Conservation (phyloP, 2,888 invertebrate species). For the Trichopria drosophilae region DNA sequence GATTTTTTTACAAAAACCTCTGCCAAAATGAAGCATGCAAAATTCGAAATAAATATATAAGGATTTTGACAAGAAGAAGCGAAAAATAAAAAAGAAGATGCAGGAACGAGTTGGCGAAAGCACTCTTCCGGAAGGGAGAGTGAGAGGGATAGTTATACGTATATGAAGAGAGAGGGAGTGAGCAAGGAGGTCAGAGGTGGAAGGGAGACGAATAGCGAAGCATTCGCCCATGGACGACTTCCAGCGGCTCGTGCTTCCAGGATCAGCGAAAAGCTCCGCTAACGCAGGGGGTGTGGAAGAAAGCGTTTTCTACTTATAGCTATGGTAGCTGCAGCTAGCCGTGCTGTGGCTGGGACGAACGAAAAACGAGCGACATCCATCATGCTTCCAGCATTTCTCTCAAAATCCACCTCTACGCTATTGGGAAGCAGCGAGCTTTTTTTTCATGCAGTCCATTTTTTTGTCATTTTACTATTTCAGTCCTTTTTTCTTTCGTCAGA, state of each 20-base stretch:
- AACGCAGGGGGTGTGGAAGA: conserved; percentile 46
- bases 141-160: background rate
- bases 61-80: too few relatives aligned
- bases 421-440: conserved; percentile 21
- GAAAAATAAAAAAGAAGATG: too few relatives aligned
- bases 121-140: too few relatives aligned
- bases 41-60: too few relatives aligned
- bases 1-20: too few relatives aligned
- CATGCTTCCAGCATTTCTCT: conserved; percentile 31
- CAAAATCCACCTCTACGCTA: conserved; percentile 26
- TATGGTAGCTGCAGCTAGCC: conserved; percentile 28
- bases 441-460: too few relatives aligned
- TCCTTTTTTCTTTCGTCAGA: too few relatives aligned
- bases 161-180: conserved; percentile 22
- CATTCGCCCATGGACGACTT: conserved; percentile 39
- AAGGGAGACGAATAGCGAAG: conserved; percentile 16
- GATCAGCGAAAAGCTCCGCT: conserved; percentile 51
- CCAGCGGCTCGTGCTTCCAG: conserved; percentile 48
- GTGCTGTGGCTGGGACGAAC: conserved; percentile 33
- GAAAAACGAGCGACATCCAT: conserved; percentile 41
- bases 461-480: too few relatives aligned
- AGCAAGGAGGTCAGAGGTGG: conserved; percentile 26
- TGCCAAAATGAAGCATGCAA: too few relatives aligned
- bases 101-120: too few relatives aligned
- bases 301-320: conserved; percentile 31